Evolutionary conservation across 1,140 invertebrate species (phyloP).

Genomic region (Neomicropteryx cornuta): DNA sequence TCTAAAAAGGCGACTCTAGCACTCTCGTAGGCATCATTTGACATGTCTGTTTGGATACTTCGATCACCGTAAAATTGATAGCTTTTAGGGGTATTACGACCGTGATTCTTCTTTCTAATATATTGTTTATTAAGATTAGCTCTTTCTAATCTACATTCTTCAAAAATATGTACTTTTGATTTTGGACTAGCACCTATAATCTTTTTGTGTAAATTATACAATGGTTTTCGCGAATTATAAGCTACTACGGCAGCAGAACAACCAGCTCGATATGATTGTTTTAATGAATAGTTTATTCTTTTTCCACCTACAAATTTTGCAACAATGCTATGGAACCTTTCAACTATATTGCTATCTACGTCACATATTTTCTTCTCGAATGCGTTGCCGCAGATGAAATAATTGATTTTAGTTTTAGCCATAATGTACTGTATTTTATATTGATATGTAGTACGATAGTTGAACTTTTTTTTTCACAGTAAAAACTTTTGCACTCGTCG

Average conservation of each 20-base stretch:
- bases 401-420: background rate
- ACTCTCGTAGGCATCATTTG: background rate
- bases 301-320: constrained; percentile 15
- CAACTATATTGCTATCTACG: constrained; percentile 11
- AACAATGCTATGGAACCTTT: constrained; percentile 13
- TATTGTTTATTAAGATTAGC: background rate
- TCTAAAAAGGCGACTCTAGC: background rate
- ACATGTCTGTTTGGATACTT: background rate
- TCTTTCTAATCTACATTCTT: background rate
- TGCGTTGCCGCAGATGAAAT: constrained; percentile 6
- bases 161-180: background rate
- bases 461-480: background rate
- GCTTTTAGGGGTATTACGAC: background rate
- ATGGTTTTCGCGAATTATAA: constrained; percentile 6
- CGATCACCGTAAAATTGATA: background rate
- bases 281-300: constrained; percentile 10
- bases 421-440: background rate
- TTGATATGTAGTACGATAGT: background rate
- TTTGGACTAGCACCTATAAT: background rate
- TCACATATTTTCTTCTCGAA: constrained; percentile 8
- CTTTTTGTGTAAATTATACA: background rate
- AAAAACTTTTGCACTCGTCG: background rate
- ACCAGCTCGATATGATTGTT: background rate
- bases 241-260: constrained; percentile 1
- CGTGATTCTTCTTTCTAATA: background rate